Evolutionary conservation across 2,113 vertebrate genomes (phyloP).

Genomic region (Callaeas wilsoni): DNA sequence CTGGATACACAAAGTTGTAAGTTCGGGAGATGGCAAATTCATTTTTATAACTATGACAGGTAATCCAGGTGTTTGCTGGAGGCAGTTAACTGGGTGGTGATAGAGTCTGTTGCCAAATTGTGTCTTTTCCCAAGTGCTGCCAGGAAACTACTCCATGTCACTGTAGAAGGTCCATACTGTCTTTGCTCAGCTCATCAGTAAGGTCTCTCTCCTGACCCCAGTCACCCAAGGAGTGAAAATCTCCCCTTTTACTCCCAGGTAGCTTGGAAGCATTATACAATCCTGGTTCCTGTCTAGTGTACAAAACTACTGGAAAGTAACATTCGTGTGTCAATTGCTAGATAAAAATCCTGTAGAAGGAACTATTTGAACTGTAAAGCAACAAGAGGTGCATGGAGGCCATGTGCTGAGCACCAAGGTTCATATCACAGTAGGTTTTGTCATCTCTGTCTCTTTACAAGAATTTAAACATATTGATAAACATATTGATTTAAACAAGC

Average conservation of each 20-base stretch:
- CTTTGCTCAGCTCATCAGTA: neutral
- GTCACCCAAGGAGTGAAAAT: neutral
- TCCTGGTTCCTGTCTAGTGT: neutral
- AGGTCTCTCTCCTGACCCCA: neutral
- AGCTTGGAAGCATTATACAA: neutral
- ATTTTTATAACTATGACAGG: neutral
- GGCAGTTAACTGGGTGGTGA: neutral
- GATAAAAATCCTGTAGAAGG: neutral
- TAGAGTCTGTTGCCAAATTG: neutral
- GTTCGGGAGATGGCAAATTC: neutral
- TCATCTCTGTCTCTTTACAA: neutral
- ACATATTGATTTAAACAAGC: neutral
- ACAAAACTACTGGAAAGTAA: neutral
- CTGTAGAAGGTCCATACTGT: neutral
- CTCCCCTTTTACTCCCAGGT: neutral
- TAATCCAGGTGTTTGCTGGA: neutral
- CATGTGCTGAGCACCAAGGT: rapidly evolving
- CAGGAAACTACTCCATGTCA: neutral
- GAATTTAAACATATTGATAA: neutral
- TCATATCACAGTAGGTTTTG: neutral
- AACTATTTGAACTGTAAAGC: neutral
- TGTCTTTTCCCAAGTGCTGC: neutral
- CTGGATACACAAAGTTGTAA: neutral
- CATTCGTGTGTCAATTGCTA: neutral
- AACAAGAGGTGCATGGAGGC: neutral